These are phyloP conservation scores for Aspidoscelis tigris DNA, from an alignment of 2,113 vertebrate species.

Conservation along the genomic window DNA sequence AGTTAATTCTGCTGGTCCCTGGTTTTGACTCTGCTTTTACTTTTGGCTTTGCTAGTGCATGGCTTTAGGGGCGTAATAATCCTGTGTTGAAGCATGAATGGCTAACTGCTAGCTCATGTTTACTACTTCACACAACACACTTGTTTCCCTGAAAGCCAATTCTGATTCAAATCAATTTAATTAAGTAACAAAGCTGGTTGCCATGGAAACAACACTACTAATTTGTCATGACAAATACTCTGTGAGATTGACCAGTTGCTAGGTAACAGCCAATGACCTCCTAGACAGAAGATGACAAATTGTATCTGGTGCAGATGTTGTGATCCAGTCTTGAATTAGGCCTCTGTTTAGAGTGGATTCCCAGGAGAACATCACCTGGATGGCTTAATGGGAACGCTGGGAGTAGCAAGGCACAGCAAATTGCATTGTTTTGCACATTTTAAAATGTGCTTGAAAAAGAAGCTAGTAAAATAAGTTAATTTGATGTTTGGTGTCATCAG, in stretches of 20 bases:
- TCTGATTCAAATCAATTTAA: conserved; percentile 92
- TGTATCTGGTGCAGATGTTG: conserved; percentile 84
- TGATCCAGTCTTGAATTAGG: conserved; percentile 77
- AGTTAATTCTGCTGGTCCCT: conserved; percentile 32
- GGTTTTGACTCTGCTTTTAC: conserved; percentile 56
- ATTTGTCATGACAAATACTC: conserved; percentile 93
- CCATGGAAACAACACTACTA: conserved; percentile 93
- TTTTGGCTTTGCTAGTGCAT: conserved; percentile 56
- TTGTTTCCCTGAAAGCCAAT: conserved; percentile 80
- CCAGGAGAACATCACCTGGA: conserved; percentile 61
- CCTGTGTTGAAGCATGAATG: conserved; percentile 66
- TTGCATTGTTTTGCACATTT: conserved; percentile 67
- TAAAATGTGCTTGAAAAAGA: conserved; percentile 56
- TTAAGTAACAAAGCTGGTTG: conserved; percentile 97
- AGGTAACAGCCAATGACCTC: conserved; percentile 89
- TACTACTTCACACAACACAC: conserved; percentile 68
- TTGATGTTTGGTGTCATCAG: conserved; percentile 63
- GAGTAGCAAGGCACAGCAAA: conserved; percentile 65
- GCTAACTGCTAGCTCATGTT: conserved; percentile 65
- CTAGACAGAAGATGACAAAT: conserved; percentile 84
- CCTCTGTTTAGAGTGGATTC: conserved; percentile 71
- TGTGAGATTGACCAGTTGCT: conserved; percentile 89
- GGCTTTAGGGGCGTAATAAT: neutral
- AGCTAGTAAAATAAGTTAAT: conserved; percentile 68
- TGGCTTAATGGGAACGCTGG: conserved; percentile 57